Conservation (phyloP, 2,888 invertebrate species). For the Halictus quadricinctus region DNA sequence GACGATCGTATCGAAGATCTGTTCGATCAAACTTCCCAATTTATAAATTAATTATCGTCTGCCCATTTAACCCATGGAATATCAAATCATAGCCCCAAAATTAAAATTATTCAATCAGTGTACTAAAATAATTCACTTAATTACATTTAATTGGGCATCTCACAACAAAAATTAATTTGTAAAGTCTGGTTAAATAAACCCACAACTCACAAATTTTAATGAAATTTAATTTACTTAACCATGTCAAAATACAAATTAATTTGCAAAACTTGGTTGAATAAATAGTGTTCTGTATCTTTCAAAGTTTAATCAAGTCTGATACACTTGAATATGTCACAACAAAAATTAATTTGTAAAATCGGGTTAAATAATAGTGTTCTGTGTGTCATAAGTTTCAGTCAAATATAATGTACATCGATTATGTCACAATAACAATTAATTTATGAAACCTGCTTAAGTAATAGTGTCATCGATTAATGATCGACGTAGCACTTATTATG, state of each 20-base stretch:
- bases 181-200: no score
- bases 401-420: neutral
- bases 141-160: neutral
- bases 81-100: neutral
- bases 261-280: no score
- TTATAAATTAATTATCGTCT: neutral
- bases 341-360: no score
- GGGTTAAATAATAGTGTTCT: no score
- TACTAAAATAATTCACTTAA: neutral
- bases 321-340: no score
- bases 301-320: no score
- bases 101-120: neutral
- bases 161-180: no score
- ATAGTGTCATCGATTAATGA: neutral
- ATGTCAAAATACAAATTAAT: no score
- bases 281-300: no score
- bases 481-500: neutral
- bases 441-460: neutral
- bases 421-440: neutral
- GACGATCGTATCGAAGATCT: neutral
- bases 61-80: neutral
- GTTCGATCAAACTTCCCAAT: neutral
- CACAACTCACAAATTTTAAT: no score
- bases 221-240: no score
- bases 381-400: no score